Conservation (phyloP, 2,888 invertebrate species). For the Pardosa pseudoannulata region DNA sequence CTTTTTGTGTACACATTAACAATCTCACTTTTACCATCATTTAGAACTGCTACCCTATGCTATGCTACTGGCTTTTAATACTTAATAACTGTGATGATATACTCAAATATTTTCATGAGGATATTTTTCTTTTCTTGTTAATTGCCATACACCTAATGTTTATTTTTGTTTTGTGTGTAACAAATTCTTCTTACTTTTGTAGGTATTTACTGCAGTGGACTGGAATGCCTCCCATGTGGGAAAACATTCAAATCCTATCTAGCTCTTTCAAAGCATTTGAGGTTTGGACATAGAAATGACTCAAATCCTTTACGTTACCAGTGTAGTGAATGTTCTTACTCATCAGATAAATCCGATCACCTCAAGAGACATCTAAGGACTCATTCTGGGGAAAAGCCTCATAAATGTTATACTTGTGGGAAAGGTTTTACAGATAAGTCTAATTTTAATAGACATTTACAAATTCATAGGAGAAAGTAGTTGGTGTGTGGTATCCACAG, state of each 20-base stretch:
- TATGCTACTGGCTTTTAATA: too few relatives aligned
- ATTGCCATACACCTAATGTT: too few relatives aligned
- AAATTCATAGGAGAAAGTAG: slow-evolving; percentile 9
- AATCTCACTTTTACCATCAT: too few relatives aligned
- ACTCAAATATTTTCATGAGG: too few relatives aligned
- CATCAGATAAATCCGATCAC: slow-evolving; percentile 32
- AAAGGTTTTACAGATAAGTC: slow-evolving; percentile 29
- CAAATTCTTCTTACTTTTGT: background rate
- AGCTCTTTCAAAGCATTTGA: slow-evolving; percentile 27
- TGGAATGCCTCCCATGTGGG: slow-evolving; percentile 12
- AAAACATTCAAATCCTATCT: slow-evolving; percentile 4
- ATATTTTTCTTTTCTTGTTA: too few relatives aligned
- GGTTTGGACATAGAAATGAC: slow-evolving; percentile 27
- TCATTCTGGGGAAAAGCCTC: slow-evolving; percentile 33
- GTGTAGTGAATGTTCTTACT: slow-evolving; percentile 23
- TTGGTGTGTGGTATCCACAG: too few relatives aligned
- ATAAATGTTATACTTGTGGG: background rate
- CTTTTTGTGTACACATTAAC: too few relatives aligned
- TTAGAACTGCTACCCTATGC: too few relatives aligned
- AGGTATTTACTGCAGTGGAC: background rate
- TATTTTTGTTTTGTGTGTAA: too few relatives aligned
- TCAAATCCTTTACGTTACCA: slow-evolving; percentile 18
- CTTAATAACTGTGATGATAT: too few relatives aligned
- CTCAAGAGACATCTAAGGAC: slow-evolving; percentile 25
- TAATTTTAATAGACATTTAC: slow-evolving; percentile 19